Base-by-base conservation (phyloP, 92 coral and sea anemone species). In the Isaurus tuberculatus region DNA sequence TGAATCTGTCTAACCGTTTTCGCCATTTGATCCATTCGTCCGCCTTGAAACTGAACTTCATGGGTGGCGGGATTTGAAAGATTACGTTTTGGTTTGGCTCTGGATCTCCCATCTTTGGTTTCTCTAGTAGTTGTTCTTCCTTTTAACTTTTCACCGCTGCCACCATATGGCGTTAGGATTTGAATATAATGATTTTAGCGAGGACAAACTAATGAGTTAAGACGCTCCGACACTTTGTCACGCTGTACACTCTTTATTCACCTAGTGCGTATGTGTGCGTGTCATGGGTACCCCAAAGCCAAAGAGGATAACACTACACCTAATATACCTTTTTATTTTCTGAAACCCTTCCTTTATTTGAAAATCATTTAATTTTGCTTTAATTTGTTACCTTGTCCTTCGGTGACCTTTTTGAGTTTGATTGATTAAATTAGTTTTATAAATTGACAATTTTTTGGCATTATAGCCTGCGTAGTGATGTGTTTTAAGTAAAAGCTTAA, bases 1-100 rank as follows among this genome's bases (percentile, higher is more conserved):
- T 42, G 32, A 51, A 85, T 64, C 89, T 25, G 26, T 85, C 92
- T 17, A 86, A 86, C 55, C 55, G 55, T 46, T 46, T 46, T 46
- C 4, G 4, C 55, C 55, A 46, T 46, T 46, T 15, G 19, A 36
- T 36, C 19, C 88, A 70, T 16, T 30, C 11, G 19, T 51, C 60
- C 17, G 60, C 19, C 11, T 51, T 51, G 22, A 51, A 51, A 13
- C 20, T 80, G 36, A 80, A 80, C 58, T 80, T 80, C 14, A 32
- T 73, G 9, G 85, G 85, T 5, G 85, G 85, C 34, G 44, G 58
- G 14, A 80, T 70, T 31, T 80, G 57, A 51, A 3, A 51, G 22
- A 3, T 51, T 51, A 51, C 60, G 60, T 13, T 19, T 51, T 19
- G 19, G 17, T 51, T 19, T 51, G 60, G 60, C 60, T 51, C 19